Conservation (phyloP, 2,888 invertebrate species). For the Osmoderma eremita region DNA sequence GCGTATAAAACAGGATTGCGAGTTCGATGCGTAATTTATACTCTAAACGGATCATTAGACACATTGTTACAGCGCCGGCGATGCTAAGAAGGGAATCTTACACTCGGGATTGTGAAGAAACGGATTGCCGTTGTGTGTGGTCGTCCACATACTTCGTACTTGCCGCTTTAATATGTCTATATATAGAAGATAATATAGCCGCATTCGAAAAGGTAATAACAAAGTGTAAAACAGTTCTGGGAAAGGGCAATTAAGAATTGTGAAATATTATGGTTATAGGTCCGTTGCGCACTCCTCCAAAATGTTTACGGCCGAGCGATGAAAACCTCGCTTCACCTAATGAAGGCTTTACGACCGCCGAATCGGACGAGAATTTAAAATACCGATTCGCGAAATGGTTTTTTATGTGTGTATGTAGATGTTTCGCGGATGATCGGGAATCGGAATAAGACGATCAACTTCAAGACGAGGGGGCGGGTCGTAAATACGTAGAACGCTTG, state of each 20-base stretch:
- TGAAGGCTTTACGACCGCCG: conserved; percentile 19
- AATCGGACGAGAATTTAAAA: conserved; percentile 14
- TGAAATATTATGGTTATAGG: conserved; percentile 29
- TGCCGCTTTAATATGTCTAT: no score
- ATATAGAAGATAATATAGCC: no score
- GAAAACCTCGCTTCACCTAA: conserved; percentile 17
- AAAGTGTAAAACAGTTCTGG: conserved; percentile 33
- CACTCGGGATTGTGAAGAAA: no score
- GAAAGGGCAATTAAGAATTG: conserved; percentile 32
- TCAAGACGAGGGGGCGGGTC: background rate
- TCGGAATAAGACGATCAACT: conserved; percentile 4
- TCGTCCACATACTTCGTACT: no score
- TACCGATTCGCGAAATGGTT: background rate
- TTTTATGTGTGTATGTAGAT: background rate
- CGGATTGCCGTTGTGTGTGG: no score
- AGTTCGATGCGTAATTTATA: no score
- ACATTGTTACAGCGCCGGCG: no score
- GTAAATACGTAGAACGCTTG: no score
- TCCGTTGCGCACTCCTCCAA: conserved; percentile 9
- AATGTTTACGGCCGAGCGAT: conserved; percentile 26
- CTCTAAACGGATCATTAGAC: no score
- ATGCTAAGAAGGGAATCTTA: no score
- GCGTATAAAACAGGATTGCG: no score
- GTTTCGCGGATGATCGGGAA: background rate
- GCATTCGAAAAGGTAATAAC: conserved; percentile 23